Evolutionary conservation across 2,797 vertebrate species (phyloP), one percentile per base, ranked within the genome.

Genomic region (Caiman crocodilus): DNA sequence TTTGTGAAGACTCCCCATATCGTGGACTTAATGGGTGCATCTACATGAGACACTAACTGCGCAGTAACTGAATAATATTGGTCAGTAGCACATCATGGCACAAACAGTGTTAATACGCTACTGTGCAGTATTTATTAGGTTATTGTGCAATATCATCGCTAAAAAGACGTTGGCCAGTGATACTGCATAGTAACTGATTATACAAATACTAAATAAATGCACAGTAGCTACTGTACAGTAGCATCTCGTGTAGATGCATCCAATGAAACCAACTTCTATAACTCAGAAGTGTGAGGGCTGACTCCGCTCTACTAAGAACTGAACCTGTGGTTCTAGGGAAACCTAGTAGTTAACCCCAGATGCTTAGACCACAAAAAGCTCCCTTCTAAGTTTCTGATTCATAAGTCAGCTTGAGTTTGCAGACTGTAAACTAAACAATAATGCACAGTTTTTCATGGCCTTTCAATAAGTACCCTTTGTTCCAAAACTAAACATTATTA

Each of bases 401-500:
- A 56, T 79, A 91, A 21, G 67, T 91, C 84, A 86, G 50, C 81
- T 76, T 85, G 79, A 65, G 82, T 91, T 94, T 32, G 76, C 55
- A 50, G 14, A 20, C 58, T 87, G 59, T 74, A 61, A 57, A 64
- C 42, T 50, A 3, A 32, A 85, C 12, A 18, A 56, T 90, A 20
- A 75, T 94, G 95, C 85, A 92, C 64, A 26, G 4, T 65, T 76
- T 28, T 86, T 57, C 67, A 25, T 90, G 91, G 82, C 57, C 26
- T 89, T 93, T 84, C 79, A 85, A 28, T 1, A 11, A 87, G 13
- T 21, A 35, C 63, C 85, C 94, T 95, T 93, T 56, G 50, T 67
- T 74, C 90, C 75, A 87, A 84, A 21, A 32, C 95, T 93, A 91
- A 88, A 69, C 90, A 82, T 88, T 96, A 67, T 32, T 63, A 80